phyloP scores from a whole-genome alignment of 1,140 invertebrate species.

The Tyrophagus putrescentiae region DNA sequence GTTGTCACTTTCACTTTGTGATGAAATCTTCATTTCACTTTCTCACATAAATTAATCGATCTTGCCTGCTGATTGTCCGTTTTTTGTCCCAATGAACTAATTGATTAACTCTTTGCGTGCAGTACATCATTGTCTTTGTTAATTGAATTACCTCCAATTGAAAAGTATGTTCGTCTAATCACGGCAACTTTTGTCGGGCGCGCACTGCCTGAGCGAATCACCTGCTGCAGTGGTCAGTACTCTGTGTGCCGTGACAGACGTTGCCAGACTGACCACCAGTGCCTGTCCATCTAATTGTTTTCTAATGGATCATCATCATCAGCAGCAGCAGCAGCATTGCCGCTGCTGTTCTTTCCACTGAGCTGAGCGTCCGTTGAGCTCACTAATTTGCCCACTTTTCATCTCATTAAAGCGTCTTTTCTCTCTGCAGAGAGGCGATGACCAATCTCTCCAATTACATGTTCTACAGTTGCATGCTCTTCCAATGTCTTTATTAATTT shows the following conservation, averaged over 20 bases:
- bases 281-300: not conserved
- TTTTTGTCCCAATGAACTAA: not conserved
- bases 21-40: not conserved
- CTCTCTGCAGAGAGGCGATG: too few species aligned
- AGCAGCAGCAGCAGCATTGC: too few species aligned
- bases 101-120: not conserved
- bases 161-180: too few species aligned
- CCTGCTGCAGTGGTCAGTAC: too few species aligned
- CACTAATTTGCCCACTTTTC: not conserved
- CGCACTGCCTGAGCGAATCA: too few species aligned
- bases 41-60: not conserved
- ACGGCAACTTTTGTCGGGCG: too few species aligned
- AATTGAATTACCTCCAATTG: too few species aligned
- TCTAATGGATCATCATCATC: not conserved
- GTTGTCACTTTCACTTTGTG: too few species aligned
- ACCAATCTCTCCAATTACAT: constrained; percentile 7
- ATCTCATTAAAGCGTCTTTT: too few species aligned
- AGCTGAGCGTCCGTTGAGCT: not conserved
- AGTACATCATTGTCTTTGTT: too few species aligned
- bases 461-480: too few species aligned
- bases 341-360: too few species aligned
- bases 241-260: not conserved
- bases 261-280: not conserved
- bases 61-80: not conserved
- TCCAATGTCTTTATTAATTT: constrained; percentile 10